Evolutionary conservation across 2,888 invertebrate genomes (phyloP).

Genomic region (Polietes domitor): DNA sequence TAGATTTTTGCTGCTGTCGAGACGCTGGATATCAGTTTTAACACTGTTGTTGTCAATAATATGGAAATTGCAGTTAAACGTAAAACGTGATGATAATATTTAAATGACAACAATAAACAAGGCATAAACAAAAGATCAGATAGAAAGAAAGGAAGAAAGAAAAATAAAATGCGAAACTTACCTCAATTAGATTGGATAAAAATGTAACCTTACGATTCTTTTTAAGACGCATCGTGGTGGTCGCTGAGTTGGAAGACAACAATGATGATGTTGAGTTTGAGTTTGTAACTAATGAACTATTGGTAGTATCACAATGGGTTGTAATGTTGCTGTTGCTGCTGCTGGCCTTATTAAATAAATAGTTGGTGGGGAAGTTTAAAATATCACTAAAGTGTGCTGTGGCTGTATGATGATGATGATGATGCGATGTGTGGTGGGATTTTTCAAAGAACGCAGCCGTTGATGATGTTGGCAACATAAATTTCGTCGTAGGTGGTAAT

Average conservation of each 20-base stretch:
- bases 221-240: conserved; percentile 78
- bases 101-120: conserved; percentile 26
- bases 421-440: conserved; percentile 48
- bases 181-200: conserved; percentile 80
- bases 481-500: conserved; percentile 77
- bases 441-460: conserved; percentile 73
- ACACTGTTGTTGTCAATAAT: conserved; percentile 58
- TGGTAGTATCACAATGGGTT: conserved; percentile 60
- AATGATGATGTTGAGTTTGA: conserved; percentile 46
- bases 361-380: conserved; percentile 74
- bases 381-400: conserved; percentile 73
- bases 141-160: not conserved
- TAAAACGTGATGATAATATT: conserved; percentile 59
- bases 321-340: conserved; percentile 51
- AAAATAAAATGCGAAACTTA: conserved; percentile 69
- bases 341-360: conserved; percentile 71
- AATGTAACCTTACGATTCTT: conserved; percentile 81
- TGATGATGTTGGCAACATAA: conserved; percentile 77
- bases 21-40: conserved; percentile 41
- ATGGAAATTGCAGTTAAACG: conserved; percentile 52
- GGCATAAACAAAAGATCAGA: not conserved
- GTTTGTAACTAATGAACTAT: conserved; percentile 49
- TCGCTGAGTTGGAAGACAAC: conserved; percentile 41
- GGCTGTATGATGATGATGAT: conserved; percentile 42
- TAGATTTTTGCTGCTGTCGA: too few relatives aligned